phyloP scores from a whole-genome alignment of 2,113 vertebrate genomes.

The Steatornis caripensis region DNA sequence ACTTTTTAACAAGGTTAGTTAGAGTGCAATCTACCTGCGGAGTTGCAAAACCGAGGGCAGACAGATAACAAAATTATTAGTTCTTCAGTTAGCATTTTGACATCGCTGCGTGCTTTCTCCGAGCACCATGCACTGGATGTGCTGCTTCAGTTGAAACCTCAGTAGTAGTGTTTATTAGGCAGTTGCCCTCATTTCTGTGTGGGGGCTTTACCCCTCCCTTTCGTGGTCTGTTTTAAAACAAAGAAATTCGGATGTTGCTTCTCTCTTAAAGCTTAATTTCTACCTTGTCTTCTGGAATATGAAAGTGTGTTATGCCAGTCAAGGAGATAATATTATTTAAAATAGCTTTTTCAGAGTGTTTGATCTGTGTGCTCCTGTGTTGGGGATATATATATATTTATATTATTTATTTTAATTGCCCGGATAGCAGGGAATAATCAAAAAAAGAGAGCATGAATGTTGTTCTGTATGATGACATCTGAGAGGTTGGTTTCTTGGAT shows the following conservation, averaged over 20 bases:
- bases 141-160: slow-evolving; percentile 7
- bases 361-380: slow-evolving; percentile 2
- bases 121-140: background rate
- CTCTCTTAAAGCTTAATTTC: slow-evolving; percentile 31
- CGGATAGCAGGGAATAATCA: slow-evolving; percentile 21
- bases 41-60: slow-evolving; percentile 51
- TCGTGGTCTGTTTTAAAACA: slow-evolving; percentile 4
- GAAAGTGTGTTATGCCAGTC: background rate
- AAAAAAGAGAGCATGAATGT: slow-evolving; percentile 20
- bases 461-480: slow-evolving; percentile 33
- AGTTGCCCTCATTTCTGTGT: background rate
- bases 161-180: background rate
- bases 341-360: slow-evolving; percentile 22
- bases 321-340: slow-evolving; percentile 15
- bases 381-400: background rate
- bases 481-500: slow-evolving; percentile 17
- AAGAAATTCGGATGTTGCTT: background rate
- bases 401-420: slow-evolving; percentile 18
- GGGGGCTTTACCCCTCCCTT: background rate
- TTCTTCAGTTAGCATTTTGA: slow-evolving; percentile 1
- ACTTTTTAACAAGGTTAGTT: slow-evolving; percentile 78
- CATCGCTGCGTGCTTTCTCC: background rate
- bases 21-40: slow-evolving; percentile 64
- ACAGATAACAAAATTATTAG: slow-evolving; percentile 1
- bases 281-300: slow-evolving; percentile 7